Percentiles rank a stretch among this genome's conserved stretches.
Conservation (phyloP, 2,113 vertebrate species). For the Triplophysa rosa region DNA sequence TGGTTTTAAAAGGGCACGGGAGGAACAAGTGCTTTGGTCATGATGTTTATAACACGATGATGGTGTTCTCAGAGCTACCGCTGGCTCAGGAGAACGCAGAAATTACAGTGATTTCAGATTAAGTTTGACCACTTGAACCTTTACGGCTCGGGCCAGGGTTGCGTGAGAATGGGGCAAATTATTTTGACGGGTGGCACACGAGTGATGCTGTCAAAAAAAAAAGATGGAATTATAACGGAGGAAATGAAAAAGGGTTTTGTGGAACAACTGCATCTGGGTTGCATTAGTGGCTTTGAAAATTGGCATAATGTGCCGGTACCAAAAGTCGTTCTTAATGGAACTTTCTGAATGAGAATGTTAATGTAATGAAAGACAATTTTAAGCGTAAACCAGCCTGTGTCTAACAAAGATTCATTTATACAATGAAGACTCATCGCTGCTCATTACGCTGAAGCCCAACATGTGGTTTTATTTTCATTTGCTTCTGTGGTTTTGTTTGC, state of each 20-base stretch:
- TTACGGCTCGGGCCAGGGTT: background rate
- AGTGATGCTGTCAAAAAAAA: slow-evolving; percentile 24
- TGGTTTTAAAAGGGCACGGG: background rate
- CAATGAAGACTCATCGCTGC: slow-evolving; percentile 18
- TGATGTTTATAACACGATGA: background rate
- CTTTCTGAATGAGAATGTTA: slow-evolving; percentile 11
- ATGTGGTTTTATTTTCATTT: slow-evolving; percentile 25
- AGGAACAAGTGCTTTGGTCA: background rate
- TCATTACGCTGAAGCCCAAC: slow-evolving; percentile 13
- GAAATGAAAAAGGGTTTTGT: slow-evolving; percentile 32
- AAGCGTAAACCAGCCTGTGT: background rate
- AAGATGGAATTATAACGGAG: slow-evolving; percentile 29
- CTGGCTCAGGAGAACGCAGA: slow-evolving; percentile 12
- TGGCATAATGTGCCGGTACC: background rate
- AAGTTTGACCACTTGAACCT: background rate
- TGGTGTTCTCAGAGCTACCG: background rate
- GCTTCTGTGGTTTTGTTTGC: background rate
- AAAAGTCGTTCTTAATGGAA: slow-evolving; percentile 28
- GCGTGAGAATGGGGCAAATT: background rate
- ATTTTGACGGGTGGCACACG: background rate
- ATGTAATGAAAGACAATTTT: slow-evolving; percentile 14
- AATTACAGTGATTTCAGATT: slow-evolving; percentile 28
- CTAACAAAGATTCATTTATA: slow-evolving; percentile 18
- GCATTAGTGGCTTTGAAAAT: slow-evolving; percentile 21
- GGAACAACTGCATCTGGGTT: slow-evolving; percentile 27